Percentiles rank a stretch among this genome's conserved stretches.
These are phyloP conservation scores for Drosophila falleni DNA, from an alignment of 2,888 invertebrate genomes.

Conservation along the genomic window DNA sequence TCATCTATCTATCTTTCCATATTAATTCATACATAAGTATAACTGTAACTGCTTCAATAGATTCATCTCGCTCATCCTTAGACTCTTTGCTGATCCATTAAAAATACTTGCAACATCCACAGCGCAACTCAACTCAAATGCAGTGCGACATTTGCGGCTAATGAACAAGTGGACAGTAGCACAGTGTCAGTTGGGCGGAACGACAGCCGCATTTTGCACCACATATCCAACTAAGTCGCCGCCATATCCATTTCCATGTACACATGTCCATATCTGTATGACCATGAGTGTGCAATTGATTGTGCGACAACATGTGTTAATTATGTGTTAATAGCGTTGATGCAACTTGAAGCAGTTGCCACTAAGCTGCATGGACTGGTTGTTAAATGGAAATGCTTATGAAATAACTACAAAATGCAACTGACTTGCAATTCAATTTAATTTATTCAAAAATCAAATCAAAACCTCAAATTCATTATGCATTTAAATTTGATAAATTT, in stretches of 20 bases:
- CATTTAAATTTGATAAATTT: too few relatives aligned
- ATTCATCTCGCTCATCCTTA: slow-evolving; percentile 16
- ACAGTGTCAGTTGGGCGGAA: slow-evolving; percentile 30
- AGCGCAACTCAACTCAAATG: slow-evolving; percentile 38
- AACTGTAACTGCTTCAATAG: slow-evolving; percentile 42
- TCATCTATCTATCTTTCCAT: slow-evolving; percentile 1
- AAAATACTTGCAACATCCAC: slow-evolving; percentile 11
- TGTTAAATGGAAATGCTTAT: slow-evolving; percentile 23
- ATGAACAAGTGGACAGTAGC: slow-evolving; percentile 61
- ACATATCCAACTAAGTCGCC: slow-evolving; percentile 57
- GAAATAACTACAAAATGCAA: slow-evolving; percentile 11
- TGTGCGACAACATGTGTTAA: slow-evolving; percentile 80
- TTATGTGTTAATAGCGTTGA: slow-evolving; percentile 71
- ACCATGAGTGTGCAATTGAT: slow-evolving; percentile 75
- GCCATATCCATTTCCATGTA: slow-evolving; percentile 59
- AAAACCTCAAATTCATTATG: too few relatives aligned
- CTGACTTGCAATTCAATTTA: not conserved
- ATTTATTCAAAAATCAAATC: too few relatives aligned
- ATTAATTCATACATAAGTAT: slow-evolving; percentile 43
- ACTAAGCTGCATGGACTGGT: slow-evolving; percentile 13
- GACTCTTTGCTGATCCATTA: slow-evolving; percentile 35
- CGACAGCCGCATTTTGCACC: slow-evolving; percentile 60
- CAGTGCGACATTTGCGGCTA: slow-evolving; percentile 57
- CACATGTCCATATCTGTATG: slow-evolving; percentile 54
- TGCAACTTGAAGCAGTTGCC: slow-evolving; percentile 68